phyloP scores from a whole-genome alignment of 2,113 vertebrate species.

The Forbesichthys agassizii region DNA sequence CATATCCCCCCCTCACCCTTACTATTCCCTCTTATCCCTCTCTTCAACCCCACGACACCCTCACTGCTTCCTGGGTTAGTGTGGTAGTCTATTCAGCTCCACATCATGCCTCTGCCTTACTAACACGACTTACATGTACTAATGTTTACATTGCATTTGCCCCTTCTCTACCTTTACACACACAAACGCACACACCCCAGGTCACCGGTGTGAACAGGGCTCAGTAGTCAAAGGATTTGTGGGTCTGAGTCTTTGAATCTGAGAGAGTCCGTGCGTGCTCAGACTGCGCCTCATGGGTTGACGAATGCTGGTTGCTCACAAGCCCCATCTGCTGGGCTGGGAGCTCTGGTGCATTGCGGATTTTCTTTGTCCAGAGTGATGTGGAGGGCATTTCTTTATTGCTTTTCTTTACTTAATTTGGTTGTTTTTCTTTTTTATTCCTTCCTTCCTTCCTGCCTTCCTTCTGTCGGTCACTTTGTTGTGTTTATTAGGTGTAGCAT shows the following conservation, averaged over 20 bases:
- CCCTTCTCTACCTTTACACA: constrained; percentile 23
- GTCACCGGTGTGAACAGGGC: constrained; percentile 23
- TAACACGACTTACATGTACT: constrained; percentile 75
- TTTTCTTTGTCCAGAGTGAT: constrained; percentile 44
- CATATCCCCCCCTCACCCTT: background rate
- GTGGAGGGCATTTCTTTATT: constrained; percentile 51
- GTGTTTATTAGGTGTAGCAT: constrained; percentile 32
- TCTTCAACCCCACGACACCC: constrained; percentile 2
- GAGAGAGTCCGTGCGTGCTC: constrained; percentile 48
- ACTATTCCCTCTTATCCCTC: background rate
- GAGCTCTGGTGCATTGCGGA: constrained; percentile 45
- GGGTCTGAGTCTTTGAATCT: constrained; percentile 29
- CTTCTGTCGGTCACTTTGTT: background rate
- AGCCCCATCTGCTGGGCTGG: constrained; percentile 54
- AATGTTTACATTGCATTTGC: constrained; percentile 47
- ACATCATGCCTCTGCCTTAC: constrained; percentile 44
- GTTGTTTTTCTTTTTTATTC: constrained; percentile 1
- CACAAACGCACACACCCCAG: constrained; percentile 25
- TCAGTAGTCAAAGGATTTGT: constrained; percentile 31
- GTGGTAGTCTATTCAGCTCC: background rate
- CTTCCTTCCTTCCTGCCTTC: background rate
- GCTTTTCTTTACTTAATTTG: background rate
- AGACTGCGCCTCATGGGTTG: constrained; percentile 36
- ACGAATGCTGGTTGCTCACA: constrained; percentile 37
- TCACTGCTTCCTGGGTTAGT: constrained; percentile 23